A percentile compares a stretch with the other conserved stretches of the same genome.
phyloP scores from a whole-genome alignment of 1,140 invertebrate genomes.

The Diachasmimorpha longicaudata region DNA sequence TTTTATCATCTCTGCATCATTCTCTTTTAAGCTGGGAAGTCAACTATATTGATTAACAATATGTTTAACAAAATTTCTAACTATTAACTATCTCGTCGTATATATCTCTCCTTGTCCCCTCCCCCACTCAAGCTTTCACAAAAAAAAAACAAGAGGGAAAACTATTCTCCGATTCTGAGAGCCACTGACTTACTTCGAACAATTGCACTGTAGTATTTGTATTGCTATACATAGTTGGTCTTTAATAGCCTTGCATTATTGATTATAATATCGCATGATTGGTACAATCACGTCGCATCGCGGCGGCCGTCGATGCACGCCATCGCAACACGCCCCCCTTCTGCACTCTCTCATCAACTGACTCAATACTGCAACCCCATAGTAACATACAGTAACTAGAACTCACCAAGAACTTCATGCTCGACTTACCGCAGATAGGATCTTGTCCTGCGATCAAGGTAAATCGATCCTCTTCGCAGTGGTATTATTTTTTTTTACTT shows the following conservation, averaged over 20 bases:
- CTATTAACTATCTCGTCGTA: too few species aligned
- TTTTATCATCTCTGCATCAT: too few species aligned
- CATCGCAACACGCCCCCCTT: constrained; percentile 45
- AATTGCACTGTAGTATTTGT: constrained; percentile 8
- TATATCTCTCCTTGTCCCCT: not conserved
- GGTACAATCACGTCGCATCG: constrained; percentile 51
- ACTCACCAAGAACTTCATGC: not conserved
- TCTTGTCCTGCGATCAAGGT: not conserved
- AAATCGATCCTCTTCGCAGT: not conserved
- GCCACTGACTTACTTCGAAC: not conserved
- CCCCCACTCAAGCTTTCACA: not conserved
- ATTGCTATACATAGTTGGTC: not conserved
- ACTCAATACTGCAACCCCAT: not conserved
- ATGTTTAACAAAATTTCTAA: too few species aligned
- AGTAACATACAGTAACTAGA: not conserved
- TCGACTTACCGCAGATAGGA: not conserved
- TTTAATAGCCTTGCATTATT: constrained; percentile 43
- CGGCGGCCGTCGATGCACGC: constrained; percentile 46
- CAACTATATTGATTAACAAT: too few species aligned
- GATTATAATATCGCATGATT: constrained; percentile 60
- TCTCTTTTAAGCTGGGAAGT: too few species aligned
- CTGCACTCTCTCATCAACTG: not conserved
- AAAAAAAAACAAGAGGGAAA: constrained; percentile 16
- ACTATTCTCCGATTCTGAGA: not conserved
- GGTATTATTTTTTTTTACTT: not conserved